A percentile compares a stretch with the other conserved stretches of the same genome.
Evolutionary conservation across 2,888 invertebrate species (phyloP).

Genomic region (Protophormia terraenovae): DNA sequence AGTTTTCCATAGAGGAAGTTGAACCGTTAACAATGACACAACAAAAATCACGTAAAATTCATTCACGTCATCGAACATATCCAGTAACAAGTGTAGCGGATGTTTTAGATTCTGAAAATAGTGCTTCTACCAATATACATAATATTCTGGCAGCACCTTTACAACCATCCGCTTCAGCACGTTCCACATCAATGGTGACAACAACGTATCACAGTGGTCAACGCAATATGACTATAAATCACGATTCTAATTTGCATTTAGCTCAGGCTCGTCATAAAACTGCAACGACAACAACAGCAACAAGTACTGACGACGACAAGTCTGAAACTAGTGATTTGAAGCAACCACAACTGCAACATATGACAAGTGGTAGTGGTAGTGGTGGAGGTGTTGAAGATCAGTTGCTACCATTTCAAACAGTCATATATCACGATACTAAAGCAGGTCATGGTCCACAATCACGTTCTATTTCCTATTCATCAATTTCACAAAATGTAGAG

Average conservation of each 20-base stretch:
- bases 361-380: background rate
- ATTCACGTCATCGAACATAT: slow-evolving; percentile 55
- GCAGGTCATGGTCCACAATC: slow-evolving; percentile 79
- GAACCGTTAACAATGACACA: slow-evolving; percentile 82
- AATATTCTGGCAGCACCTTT: slow-evolving; percentile 81
- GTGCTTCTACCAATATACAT: slow-evolving; percentile 78
- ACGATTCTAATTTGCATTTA: slow-evolving; percentile 39
- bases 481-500: slow-evolving; percentile 81
- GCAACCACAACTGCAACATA: slow-evolving; percentile 26
- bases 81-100: slow-evolving; percentile 69
- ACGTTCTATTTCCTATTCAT: slow-evolving; percentile 83
- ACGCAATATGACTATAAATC: slow-evolving; percentile 64
- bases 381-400: slow-evolving; percentile 71
- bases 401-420: slow-evolving; percentile 82
- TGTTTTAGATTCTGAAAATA: slow-evolving; percentile 75
- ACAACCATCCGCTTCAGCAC: slow-evolving; percentile 79
- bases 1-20: slow-evolving; percentile 84
- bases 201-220: slow-evolving; percentile 64
- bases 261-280: slow-evolving; percentile 41
- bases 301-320: slow-evolving; percentile 38
- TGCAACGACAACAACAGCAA: background rate
- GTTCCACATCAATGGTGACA: slow-evolving; percentile 62
- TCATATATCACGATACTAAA: slow-evolving; percentile 82
- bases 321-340: slow-evolving; percentile 80
- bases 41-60: slow-evolving; percentile 47